A percentile compares a stretch with the other conserved stretches of the same genome.
These are phyloP conservation scores for Eupleurogrammus muticus DNA, from an alignment of 2,797 vertebrate genomes.

Conservation along the genomic window DNA sequence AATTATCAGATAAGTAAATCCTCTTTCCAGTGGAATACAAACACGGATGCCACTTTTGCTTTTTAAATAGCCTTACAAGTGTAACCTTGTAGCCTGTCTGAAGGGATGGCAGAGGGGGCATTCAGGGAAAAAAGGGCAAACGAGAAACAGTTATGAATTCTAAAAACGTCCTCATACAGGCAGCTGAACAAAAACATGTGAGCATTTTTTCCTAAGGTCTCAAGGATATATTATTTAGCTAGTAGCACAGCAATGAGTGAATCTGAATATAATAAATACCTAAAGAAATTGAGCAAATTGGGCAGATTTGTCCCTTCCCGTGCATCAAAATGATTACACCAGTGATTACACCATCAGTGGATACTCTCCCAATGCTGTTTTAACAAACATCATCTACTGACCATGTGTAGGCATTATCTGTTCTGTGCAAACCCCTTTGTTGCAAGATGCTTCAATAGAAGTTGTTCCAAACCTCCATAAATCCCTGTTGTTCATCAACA, in stretches of 20 bases:
- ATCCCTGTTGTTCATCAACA: conserved; percentile 68
- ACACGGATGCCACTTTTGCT: conserved; percentile 20
- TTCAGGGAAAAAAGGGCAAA: neutral
- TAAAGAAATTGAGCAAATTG: conserved; percentile 48
- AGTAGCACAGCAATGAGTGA: conserved; percentile 19
- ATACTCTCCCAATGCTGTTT: conserved; percentile 5
- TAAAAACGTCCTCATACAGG: conserved; percentile 16
- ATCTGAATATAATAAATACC: conserved; percentile 48
- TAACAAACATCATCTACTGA: neutral
- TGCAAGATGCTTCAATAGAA: neutral
- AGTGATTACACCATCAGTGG: too few relatives aligned
- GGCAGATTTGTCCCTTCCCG: conserved; percentile 44
- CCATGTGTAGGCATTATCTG: conserved; percentile 8
- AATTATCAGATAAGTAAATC: neutral
- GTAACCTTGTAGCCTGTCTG: conserved; percentile 16
- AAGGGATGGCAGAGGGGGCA: conserved; percentile 18
- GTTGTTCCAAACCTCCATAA: conserved; percentile 13
- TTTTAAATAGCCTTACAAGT: conserved; percentile 16
- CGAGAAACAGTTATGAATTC: conserved; percentile 22
- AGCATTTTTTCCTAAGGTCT: conserved; percentile 31
- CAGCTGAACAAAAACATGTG: conserved; percentile 15
- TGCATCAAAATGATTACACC: conserved; percentile 24
- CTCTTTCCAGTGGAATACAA: conserved; percentile 8
- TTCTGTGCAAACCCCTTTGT: neutral
- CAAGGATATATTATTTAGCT: conserved; percentile 44